These are phyloP conservation scores for Eulimnadia texana DNA, from an alignment of 1,140 invertebrate genomes.

Conservation along the genomic window DNA sequence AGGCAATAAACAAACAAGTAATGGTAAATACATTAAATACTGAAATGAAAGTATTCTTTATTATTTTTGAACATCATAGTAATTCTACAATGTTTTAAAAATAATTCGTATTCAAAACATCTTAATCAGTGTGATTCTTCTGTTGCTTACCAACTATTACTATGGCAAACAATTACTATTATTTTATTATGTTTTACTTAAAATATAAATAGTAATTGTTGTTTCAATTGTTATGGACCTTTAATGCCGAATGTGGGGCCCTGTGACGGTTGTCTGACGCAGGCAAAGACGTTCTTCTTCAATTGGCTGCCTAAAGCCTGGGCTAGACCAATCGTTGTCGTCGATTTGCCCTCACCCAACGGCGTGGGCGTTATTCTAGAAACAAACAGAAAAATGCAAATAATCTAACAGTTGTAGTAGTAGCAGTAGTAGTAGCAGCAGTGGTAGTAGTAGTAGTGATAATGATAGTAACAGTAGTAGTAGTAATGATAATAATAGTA, in stretches of 20 bases:
- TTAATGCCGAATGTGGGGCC: constrained; percentile 98
- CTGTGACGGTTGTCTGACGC: constrained; percentile 93
- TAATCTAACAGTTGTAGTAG: too few species aligned
- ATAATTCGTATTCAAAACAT: too few species aligned
- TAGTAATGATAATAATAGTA: not conserved
- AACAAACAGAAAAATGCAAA: constrained; percentile 18
- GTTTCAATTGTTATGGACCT: too few species aligned
- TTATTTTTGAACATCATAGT: not conserved
- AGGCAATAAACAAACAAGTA: constrained; percentile 10
- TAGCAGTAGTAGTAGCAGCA: constrained; percentile 4
- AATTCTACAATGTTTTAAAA: too few species aligned
- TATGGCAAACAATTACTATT: too few species aligned
- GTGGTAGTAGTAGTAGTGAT: constrained; percentile 2
- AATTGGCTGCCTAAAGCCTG: constrained; percentile 81
- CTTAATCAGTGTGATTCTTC: too few species aligned
- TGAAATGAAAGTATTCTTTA: not conserved
- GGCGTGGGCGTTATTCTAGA: constrained; percentile 88
- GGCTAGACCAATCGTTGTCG: constrained; percentile 75
- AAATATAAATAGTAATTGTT: too few species aligned
- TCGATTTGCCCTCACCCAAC: constrained; percentile 92
- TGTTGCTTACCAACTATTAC: too few species aligned
- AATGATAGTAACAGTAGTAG: not conserved
- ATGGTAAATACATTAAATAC: constrained; percentile 9
- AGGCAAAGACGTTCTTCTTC: constrained; percentile 78
- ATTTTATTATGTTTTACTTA: too few species aligned